Conservation (phyloP, 2,888 invertebrate genomes). For the Apeira syringaria region DNA sequence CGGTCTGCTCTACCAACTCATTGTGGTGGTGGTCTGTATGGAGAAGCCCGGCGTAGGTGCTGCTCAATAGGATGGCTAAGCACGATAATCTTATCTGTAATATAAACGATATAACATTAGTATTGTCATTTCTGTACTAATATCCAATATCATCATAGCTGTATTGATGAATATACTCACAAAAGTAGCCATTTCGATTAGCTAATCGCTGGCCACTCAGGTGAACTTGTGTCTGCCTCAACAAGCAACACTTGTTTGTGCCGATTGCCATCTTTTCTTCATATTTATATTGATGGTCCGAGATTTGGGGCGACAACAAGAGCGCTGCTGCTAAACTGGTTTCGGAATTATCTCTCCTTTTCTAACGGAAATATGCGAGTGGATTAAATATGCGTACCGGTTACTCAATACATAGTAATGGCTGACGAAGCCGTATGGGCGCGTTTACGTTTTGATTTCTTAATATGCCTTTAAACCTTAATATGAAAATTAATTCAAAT, state of each 20-base stretch:
- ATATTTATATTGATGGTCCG: constrained; percentile 72
- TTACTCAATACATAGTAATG: constrained; percentile 60
- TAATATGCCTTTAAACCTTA: constrained; percentile 29
- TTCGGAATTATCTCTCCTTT: constrained; percentile 59
- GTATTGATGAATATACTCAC: constrained; percentile 54
- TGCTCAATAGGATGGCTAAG: constrained; percentile 71
- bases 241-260: constrained; percentile 74
- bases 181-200: constrained; percentile 75
- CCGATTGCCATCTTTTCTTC: constrained; percentile 53
- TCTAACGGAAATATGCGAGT: constrained; percentile 67
- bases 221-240: constrained; percentile 61
- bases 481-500: constrained; percentile 32
- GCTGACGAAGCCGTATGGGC: constrained; percentile 38
- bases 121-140: neutral
- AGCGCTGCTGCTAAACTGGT: constrained; percentile 65
- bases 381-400: constrained; percentile 60
- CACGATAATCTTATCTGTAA: constrained; percentile 72
- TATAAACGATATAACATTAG: constrained; percentile 26
- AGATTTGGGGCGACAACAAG: constrained; percentile 50
- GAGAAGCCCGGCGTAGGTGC: constrained; percentile 59
- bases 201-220: constrained; percentile 79
- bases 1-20: constrained; percentile 29
- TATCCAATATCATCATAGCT: neutral
- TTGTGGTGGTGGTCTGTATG: constrained; percentile 51
- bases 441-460: constrained; percentile 35